Base-by-base conservation (phyloP, 2,888 invertebrate genomes). In the Rhodophaea formosa region DNA sequence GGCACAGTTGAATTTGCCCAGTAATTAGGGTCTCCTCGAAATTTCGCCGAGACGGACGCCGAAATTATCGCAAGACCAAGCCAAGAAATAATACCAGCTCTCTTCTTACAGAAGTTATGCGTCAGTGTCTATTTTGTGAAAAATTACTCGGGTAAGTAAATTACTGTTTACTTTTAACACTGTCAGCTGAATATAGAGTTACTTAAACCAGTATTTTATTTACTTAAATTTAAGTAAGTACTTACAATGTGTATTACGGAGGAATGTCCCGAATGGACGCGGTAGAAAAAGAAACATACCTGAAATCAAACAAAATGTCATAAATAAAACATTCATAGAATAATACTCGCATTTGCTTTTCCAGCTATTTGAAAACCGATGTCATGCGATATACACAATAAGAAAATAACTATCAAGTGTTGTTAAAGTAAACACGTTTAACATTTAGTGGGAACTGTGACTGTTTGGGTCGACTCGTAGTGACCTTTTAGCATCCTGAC, bases 1-100 rank as follows among this genome's bases (percentile, higher is more conserved):
- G 71, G 65, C 69, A 67, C 45, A 63, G 66, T 62, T 68, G 65
- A 78, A 79, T 79, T 82, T 78, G 80, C 83, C 80, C 77, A 80
- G 78, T 79, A 74, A 85, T 82, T 82, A 78, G 6, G 70, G 70
- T 66, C 75, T 72, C 47, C 14, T 74, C 66, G 67, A 76, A 71
- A 75, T 75, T 77, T 77, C 67, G 71, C 65, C 58, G 59, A 59
- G 47, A 39, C n/a, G n/a, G 39, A 39, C 39, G n/a, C 39, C 1
- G 39, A 39, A 39, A 39, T 39, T 39, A n/a, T 39, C 39, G 39
- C 39, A 39, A 39, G 39, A 39, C n/a, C 12, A 39, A 39, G n/a
- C 2, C 39, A 39, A 12, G 10, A 12, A n/a, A n/a, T 39, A 39
- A 3, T 39, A 12, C n/a, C 2, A 39, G 39, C 12, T 39, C 5